Conservation (phyloP, 1,140 invertebrate species). For the Drosophila sucinea region DNA sequence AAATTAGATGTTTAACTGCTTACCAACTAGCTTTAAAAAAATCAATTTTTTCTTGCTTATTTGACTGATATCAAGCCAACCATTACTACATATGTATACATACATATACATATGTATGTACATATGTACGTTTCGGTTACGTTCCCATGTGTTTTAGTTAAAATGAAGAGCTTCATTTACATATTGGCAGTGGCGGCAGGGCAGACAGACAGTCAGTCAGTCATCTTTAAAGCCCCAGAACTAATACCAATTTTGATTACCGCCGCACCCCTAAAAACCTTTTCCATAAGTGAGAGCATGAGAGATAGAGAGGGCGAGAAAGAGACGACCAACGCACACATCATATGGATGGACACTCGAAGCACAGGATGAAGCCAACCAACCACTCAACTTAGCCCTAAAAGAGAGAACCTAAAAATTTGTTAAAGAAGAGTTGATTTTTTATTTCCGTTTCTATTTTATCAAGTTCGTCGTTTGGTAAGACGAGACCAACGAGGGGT, state of each 20-base stretch:
- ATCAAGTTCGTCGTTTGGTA: not conserved
- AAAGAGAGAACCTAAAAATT: constrained; percentile 24
- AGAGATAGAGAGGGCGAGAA: not conserved
- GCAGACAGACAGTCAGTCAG: not conserved
- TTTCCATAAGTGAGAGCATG: not conserved
- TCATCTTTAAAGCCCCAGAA: constrained; percentile 10
- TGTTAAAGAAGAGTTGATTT: constrained; percentile 34
- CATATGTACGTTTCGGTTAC: not conserved
- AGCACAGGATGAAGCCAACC: constrained; percentile 2
- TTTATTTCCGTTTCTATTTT: constrained; percentile 8
- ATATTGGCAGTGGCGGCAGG: not conserved
- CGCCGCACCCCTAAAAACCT: constrained; percentile 5
- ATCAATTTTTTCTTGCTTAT: not conserved
- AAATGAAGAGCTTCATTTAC: constrained; percentile 5
- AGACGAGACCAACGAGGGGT: not conserved
- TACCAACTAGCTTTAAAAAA: not conserved
- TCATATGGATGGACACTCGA: not conserved
- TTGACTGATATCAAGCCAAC: not conserved
- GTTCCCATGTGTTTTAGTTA: constrained; percentile 1
- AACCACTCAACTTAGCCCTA: constrained; percentile 2
- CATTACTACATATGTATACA: not conserved
- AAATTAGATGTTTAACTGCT: too few relatives aligned
- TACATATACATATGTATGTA: not conserved
- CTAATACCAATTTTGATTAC: constrained; percentile 7
- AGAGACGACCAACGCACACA: constrained; percentile 3